Base-by-base conservation (phyloP, 2,888 invertebrate species). In the Strigamia crassipes region DNA sequence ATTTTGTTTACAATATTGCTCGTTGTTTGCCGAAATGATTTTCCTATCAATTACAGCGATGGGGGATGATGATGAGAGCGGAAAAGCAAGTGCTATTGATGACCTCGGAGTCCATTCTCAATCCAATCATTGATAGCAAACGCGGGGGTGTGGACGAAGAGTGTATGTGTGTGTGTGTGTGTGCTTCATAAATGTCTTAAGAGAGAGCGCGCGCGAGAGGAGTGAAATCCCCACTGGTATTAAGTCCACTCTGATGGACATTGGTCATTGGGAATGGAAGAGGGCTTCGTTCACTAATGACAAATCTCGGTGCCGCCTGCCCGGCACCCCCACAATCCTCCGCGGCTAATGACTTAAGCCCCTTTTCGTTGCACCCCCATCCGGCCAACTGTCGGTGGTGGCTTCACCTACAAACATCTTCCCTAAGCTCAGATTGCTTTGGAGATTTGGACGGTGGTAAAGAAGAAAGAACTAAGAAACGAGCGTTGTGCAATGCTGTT, bases 51-150 rank as follows among this genome's bases (percentile, higher is more conserved):
- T 56, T 56, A 56, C 56, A 21, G 21, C n/a, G 9, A 9, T 18
- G 56, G 18, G 56, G 18, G n/a, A n/a, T n/a, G n/a, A 56, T 56
- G n/a, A 56, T 56, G 56, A 56, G 56, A 18, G 46, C 4, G n/a
- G 56, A 56, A 56, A 51, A 56, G 4, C 56, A 56, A 56, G 56
- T 56, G 56, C 56, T 56, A 56, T 56, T 56, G 56, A 56, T 56
- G 56, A 56, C 56, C 56, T 56, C 56, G 18, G 56, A 56, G 56
- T 56, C 56, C 56, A 56, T 56, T 56, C 56, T 56, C 56, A 56
- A 56, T 56, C 56, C 56, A 56, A 56, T 56, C 56, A 56, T 56
- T 56, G 56, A 56, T 56, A n/a, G 56, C 56, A 77, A 77, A 34
- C 9, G 18, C 1, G 31, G 73, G 73, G 31, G 73, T 1, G 21